Percentiles rank a stretch among this genome's conserved stretches.
Evolutionary conservation across 2,113 vertebrate species (phyloP).

Genomic region (Xiphorhynchus elegans): DNA sequence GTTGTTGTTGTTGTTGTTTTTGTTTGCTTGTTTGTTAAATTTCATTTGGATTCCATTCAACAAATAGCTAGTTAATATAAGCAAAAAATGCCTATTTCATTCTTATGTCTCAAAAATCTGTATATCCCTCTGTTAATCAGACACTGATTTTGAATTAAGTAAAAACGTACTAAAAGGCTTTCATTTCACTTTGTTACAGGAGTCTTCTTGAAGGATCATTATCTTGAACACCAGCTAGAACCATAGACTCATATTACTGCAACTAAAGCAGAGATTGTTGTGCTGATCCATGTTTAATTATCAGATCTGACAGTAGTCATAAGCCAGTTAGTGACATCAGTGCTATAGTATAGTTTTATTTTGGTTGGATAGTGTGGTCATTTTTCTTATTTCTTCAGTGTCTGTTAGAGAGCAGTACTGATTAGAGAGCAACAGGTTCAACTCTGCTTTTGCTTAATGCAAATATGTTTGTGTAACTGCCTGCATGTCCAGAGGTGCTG

Average conservation of each 20-base stretch:
- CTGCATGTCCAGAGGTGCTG: neutral
- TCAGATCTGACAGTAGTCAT: neutral
- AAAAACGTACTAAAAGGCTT: neutral
- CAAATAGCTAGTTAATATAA: neutral
- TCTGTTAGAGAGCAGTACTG: neutral
- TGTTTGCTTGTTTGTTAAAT: neutral
- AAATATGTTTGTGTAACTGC: neutral
- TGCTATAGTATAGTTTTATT: neutral
- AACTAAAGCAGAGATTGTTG: neutral
- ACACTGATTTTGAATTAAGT: neutral
- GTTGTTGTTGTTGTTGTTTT: neutral
- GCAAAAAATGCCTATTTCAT: neutral
- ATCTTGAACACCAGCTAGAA: neutral
- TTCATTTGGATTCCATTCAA: neutral
- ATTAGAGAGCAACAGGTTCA: neutral
- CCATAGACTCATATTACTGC: neutral
- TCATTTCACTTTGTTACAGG: neutral
- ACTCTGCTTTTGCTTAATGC: neutral
- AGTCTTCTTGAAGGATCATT: neutral
- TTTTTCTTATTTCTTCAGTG: neutral
- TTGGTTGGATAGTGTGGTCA: neutral
- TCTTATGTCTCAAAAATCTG: neutral
- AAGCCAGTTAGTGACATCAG: neutral
- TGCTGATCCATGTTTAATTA: neutral
- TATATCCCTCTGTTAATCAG: neutral